A percentile compares a stretch with the other conserved stretches of the same genome.
These are phyloP conservation scores for Drosophila buzzatii DNA, from an alignment of 2,888 invertebrate species.

Conservation along the genomic window DNA sequence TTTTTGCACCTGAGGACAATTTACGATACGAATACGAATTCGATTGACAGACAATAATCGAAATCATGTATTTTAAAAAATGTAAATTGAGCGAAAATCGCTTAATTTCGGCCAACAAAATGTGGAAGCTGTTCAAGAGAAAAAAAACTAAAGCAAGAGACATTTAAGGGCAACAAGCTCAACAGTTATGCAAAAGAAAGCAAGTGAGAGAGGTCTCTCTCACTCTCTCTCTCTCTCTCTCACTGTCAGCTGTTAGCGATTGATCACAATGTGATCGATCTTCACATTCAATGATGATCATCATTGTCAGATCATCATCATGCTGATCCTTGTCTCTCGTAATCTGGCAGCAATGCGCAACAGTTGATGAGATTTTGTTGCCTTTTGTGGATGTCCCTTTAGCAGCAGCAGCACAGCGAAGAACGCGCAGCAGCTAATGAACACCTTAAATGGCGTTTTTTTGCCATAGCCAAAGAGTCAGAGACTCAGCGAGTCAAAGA, in stretches of 20 bases:
- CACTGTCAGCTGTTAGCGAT: not conserved
- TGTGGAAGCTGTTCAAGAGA: conserved; percentile 27
- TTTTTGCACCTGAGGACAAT: conserved; percentile 59
- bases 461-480: conserved; percentile 9
- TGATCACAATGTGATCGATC: conserved; percentile 44
- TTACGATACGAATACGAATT: conserved; percentile 41
- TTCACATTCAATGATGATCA: conserved; percentile 26
- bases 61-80: conserved; percentile 58
- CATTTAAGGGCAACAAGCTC: conserved; percentile 45
- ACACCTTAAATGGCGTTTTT: conserved; percentile 74
- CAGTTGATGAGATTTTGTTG: conserved; percentile 82
- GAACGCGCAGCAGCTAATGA: conserved; percentile 59
- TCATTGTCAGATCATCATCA: conserved; percentile 29
- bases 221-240: not conserved
- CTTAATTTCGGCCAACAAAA: conserved; percentile 57
- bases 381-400: conserved; percentile 79
- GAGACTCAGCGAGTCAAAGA: not conserved
- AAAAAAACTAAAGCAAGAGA: not conserved
- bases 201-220: not conserved
- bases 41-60: conserved; percentile 69
- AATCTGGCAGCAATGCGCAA: conserved; percentile 75
- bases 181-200: conserved; percentile 49
- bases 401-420: conserved; percentile 11
- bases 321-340: conserved; percentile 42
- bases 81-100: conserved; percentile 77